Evolutionary conservation across 2,113 vertebrate species (phyloP).

Genomic region (Litocranius walleri): DNA sequence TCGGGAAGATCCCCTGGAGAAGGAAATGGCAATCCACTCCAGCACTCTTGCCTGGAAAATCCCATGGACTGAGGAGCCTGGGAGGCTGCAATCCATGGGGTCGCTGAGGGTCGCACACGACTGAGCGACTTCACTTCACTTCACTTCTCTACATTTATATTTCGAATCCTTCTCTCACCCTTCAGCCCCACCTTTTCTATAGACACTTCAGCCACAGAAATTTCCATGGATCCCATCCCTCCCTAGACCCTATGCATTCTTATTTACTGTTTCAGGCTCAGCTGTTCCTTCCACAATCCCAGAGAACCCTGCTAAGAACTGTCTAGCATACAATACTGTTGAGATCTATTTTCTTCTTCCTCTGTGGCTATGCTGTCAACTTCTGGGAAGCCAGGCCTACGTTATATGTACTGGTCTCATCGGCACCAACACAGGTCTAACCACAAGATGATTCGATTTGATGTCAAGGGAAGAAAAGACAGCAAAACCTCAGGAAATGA

Average conservation of each 20-base stretch:
- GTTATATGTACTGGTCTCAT: neutral
- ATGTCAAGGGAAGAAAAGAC: neutral
- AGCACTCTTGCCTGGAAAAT: too few species aligned
- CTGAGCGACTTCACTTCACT: too few species aligned
- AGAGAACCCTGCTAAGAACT: neutral
- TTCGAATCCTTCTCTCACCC: neutral
- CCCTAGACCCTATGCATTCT: neutral
- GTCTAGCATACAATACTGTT: neutral
- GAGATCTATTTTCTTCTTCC: neutral
- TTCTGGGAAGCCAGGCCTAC: neutral
- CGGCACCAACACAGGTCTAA: neutral
- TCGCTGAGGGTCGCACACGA: too few species aligned
- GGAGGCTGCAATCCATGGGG: too few species aligned
- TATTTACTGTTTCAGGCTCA: neutral
- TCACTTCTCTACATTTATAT: neutral
- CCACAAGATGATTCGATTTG: neutral
- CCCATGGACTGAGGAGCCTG: too few species aligned
- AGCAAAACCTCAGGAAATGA: neutral
- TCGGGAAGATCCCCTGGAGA: too few species aligned
- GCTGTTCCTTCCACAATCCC: neutral
- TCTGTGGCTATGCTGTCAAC: neutral
- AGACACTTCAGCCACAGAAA: neutral
- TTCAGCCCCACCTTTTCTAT: neutral
- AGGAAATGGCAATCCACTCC: too few species aligned
- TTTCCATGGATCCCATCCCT: neutral